Conservation (phyloP, 92 coral and sea anemone genomes). For the Parazoanthus atlanticus region DNA sequence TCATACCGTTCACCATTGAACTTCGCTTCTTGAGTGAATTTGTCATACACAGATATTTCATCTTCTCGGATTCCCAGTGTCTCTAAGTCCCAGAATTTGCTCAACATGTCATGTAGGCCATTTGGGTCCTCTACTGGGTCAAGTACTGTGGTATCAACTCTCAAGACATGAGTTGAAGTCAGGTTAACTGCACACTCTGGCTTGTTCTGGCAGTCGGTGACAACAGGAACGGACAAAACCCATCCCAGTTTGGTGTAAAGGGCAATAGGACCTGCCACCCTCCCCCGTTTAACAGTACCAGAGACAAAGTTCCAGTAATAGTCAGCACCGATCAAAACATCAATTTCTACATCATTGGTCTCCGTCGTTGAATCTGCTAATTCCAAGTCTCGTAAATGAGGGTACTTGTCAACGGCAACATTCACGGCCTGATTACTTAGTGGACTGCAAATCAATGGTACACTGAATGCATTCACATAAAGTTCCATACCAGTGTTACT, state of each 20-base stretch:
- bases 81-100: slow-evolving; percentile 45
- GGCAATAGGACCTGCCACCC: slow-evolving; percentile 40
- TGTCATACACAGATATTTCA: slow-evolving; percentile 17
- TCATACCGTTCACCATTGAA: slow-evolving; percentile 37
- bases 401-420: too few relatives aligned
- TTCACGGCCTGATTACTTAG: too few relatives aligned
- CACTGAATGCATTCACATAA: slow-evolving; percentile 53
- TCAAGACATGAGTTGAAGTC: slow-evolving; percentile 25
- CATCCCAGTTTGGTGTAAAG: slow-evolving; percentile 21
- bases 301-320: slow-evolving; percentile 67
- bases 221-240: slow-evolving; percentile 31
- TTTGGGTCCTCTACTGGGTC: too few relatives aligned
- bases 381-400: slow-evolving; percentile 49
- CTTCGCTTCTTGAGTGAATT: too few relatives aligned
- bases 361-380: slow-evolving; percentile 51
- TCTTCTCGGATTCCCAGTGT: slow-evolving; percentile 37
- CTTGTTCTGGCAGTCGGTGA: background rate
- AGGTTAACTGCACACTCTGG: slow-evolving; percentile 16
- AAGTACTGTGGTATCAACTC: too few relatives aligned
- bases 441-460: too few relatives aligned
- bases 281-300: slow-evolving; percentile 53
- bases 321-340: slow-evolving; percentile 36
- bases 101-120: too few relatives aligned
- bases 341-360: slow-evolving; percentile 51
- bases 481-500: background rate